phyloP scores from a whole-genome alignment of 2,113 vertebrate species.

The Pagrus major region DNA sequence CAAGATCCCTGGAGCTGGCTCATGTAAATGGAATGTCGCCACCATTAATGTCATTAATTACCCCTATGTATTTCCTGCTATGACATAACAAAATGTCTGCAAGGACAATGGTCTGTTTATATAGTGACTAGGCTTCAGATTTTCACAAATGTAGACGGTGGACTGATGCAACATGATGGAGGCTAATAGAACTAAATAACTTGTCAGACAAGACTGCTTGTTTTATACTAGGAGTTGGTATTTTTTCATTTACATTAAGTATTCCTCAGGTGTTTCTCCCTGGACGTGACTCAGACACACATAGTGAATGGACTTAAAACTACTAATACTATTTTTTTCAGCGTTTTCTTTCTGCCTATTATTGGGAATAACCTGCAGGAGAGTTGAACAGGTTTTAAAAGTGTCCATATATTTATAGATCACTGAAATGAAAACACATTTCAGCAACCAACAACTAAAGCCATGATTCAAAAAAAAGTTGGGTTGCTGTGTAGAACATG shows the following conservation, averaged over 20 bases:
- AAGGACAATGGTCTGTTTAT: background rate
- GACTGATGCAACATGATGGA: background rate
- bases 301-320: background rate
- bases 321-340: background rate
- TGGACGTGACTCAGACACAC: background rate
- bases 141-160: background rate
- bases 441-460: slow-evolving; percentile 6
- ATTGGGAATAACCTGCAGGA: background rate
- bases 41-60: background rate
- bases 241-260: background rate
- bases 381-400: background rate
- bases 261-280: background rate
- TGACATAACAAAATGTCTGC: slow-evolving; percentile 1
- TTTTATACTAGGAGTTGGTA: no score
- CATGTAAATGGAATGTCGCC: background rate
- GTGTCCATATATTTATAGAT: background rate
- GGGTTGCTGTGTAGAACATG: no score
- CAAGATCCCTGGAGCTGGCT: background rate
- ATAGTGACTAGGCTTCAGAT: background rate
- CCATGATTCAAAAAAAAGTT: no score
- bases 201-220: background rate
- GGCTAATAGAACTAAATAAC: background rate
- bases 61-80: background rate
- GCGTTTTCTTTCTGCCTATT: background rate
- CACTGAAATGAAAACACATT: slow-evolving; percentile 14